Conservation (phyloP, 2,113 vertebrate species). For the Mobula birostris region DNA sequence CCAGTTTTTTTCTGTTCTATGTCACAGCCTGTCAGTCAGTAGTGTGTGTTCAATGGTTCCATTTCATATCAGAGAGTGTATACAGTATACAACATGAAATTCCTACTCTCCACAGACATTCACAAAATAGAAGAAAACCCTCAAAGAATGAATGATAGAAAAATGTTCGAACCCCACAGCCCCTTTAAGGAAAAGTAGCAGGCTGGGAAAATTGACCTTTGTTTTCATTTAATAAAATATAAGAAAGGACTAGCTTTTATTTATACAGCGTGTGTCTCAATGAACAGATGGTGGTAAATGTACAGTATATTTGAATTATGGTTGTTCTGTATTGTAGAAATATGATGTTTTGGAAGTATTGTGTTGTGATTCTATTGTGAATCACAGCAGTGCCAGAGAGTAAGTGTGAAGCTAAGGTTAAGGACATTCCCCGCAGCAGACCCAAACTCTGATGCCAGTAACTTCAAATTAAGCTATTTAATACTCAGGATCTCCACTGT, state of each 20-base stretch:
- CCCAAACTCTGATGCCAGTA: not conserved
- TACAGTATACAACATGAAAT: no score
- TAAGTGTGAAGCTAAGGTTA: not conserved
- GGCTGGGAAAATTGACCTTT: not conserved
- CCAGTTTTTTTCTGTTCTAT: not conserved
- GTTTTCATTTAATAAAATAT: not conserved
- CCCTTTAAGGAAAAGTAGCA: not conserved
- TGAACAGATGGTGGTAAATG: not conserved
- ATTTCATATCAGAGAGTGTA: no score
- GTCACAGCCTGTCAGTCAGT: not conserved
- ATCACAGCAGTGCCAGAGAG: no score
- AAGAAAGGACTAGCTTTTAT: not conserved
- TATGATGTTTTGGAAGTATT: no score
- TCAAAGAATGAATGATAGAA: no score
- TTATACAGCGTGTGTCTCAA: not conserved
- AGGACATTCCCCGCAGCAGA: not conserved
- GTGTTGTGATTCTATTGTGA: no score
- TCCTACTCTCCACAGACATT: no score
- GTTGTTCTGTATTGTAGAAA: not conserved
- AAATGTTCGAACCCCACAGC: no score
- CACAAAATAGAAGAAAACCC: no score
- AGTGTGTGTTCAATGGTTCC: no score
- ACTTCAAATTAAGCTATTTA: not conserved
- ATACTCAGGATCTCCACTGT: no score
- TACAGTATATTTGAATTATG: not conserved